Conservation (phyloP, 2,888 invertebrate species). For the Stictocephala bisonia region DNA sequence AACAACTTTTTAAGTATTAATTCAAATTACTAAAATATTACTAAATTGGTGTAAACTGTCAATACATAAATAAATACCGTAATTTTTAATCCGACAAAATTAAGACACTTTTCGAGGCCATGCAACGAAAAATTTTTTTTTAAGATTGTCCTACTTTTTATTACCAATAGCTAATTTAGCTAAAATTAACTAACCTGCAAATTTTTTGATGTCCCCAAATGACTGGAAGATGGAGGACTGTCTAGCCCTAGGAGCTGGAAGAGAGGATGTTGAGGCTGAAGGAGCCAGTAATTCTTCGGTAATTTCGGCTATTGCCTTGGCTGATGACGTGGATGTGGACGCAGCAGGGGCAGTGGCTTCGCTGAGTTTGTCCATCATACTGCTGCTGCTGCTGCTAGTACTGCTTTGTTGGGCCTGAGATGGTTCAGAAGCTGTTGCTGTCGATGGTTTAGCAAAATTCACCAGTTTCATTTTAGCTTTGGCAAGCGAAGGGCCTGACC, state of each 20-base stretch:
- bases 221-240: slow-evolving; percentile 3
- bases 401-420: slow-evolving; percentile 6
- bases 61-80: neutral
- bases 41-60: slow-evolving; percentile 1
- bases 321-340: neutral
- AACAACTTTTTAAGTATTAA: neutral
- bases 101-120: slow-evolving; percentile 6
- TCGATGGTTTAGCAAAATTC: slow-evolving; percentile 3
- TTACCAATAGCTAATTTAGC: neutral
- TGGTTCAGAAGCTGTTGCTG: slow-evolving; percentile 6
- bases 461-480: neutral
- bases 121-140: neutral
- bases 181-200: slow-evolving; percentile 1
- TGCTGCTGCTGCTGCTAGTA: slow-evolving; percentile 6
- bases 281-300: slow-evolving; percentile 3
- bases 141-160: slow-evolving; percentile 6
- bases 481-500: slow-evolving; percentile 4
- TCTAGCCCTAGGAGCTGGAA: slow-evolving; percentile 2
- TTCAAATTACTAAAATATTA: slow-evolving; percentile 6
- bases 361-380: slow-evolving; percentile 3
- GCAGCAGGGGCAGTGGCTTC: slow-evolving; percentile 3
- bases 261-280: slow-evolving; percentile 6
- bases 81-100: neutral
- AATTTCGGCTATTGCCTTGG: slow-evolving; percentile 4
- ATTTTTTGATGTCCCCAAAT: slow-evolving; percentile 1